These are phyloP conservation scores for Nylanderia fulva DNA, from an alignment of 1,140 invertebrate species.

Conservation along the genomic window DNA sequence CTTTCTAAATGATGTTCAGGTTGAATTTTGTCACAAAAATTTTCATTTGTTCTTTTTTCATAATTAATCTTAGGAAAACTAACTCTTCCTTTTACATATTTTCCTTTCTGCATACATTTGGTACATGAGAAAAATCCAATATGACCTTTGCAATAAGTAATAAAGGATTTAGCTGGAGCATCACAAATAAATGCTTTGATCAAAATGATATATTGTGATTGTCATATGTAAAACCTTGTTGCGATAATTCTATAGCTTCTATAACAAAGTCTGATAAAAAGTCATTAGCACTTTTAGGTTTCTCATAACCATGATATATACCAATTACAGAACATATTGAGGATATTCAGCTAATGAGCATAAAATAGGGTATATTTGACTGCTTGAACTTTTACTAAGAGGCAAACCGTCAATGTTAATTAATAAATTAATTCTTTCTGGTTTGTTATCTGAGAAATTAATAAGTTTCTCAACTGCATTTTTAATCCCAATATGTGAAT, in stretches of 20 bases:
- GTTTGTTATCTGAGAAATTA: background rate
- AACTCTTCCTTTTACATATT: no score
- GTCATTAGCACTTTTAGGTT: background rate
- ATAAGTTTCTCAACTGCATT: background rate
- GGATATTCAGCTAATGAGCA: background rate
- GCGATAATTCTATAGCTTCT: background rate
- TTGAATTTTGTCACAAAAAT: background rate
- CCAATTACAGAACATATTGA: background rate
- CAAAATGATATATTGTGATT: background rate
- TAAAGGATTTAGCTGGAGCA: background rate
- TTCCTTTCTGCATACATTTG: background rate
- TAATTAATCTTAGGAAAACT: background rate
- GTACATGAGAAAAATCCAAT: background rate
- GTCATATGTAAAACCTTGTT: background rate
- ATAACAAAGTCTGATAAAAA: slow-evolving; percentile 3
- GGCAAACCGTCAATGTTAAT: background rate
- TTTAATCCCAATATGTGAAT: background rate
- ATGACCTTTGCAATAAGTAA: background rate
- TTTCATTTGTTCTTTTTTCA: background rate
- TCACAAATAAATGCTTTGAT: slow-evolving; percentile 13
- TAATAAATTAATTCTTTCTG: background rate
- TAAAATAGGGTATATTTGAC: background rate
- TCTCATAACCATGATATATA: slow-evolving; percentile 1
- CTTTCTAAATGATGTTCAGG: background rate
- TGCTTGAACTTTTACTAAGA: background rate